These are phyloP conservation scores for Plagodis dolabraria DNA, from an alignment of 2,888 invertebrate genomes.

Conservation along the genomic window DNA sequence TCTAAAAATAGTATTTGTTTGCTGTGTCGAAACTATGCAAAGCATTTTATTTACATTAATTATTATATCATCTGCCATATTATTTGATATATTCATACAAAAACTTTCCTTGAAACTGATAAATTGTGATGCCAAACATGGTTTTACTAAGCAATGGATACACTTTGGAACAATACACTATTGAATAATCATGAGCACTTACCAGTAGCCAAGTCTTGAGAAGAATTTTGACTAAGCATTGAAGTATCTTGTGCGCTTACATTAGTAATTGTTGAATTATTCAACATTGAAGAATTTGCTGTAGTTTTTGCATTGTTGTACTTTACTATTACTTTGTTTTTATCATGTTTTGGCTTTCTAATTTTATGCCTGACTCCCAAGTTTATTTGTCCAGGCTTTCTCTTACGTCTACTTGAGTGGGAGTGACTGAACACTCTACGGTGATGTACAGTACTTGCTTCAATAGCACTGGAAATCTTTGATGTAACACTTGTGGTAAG, in stretches of 20 bases:
- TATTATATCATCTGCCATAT: too few species aligned
- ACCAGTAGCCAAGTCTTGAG: constrained; percentile 69
- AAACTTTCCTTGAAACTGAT: too few species aligned
- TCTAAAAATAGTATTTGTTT: too few species aligned
- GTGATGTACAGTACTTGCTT: constrained; percentile 52
- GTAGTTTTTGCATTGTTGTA: constrained; percentile 36
- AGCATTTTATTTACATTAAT: too few species aligned
- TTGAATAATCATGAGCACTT: constrained; percentile 39
- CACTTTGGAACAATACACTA: constrained; percentile 1
- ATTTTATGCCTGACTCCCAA: constrained; percentile 87
- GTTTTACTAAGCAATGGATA: too few species aligned
- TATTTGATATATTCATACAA: too few species aligned
- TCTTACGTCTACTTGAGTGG: constrained; percentile 57
- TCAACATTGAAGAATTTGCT: constrained; percentile 34
- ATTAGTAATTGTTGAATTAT: constrained; percentile 47
- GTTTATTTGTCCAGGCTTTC: constrained; percentile 86
- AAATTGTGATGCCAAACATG: neutral
- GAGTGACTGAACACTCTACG: constrained; percentile 57
- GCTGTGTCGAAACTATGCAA: too few species aligned
- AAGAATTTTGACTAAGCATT: constrained; percentile 63
- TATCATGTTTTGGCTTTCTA: constrained; percentile 84
- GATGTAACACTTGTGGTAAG: constrained; percentile 60
- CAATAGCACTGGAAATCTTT: constrained; percentile 67
- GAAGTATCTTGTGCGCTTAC: constrained; percentile 49
- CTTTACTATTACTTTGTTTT: constrained; percentile 47